Percentiles rank a stretch among this genome's conserved stretches.
phyloP scores from a whole-genome alignment of 2,888 invertebrate genomes.

The Siphlonurus alternatus region DNA sequence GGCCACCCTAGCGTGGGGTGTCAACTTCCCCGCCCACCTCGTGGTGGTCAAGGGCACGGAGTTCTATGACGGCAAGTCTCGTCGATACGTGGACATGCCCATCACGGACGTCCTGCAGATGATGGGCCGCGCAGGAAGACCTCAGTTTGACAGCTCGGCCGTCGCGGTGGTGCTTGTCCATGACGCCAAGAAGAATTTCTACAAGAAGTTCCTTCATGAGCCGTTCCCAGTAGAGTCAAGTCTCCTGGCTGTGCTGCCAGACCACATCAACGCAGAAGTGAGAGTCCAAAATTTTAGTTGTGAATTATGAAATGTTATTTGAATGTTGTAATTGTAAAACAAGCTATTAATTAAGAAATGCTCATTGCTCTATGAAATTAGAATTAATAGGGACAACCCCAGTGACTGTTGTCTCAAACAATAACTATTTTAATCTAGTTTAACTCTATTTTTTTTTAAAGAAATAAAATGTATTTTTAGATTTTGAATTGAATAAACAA shows the following conservation, averaged over 20 bases:
- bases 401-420: no score
- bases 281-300: constrained; percentile 23
- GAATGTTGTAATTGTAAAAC: no score
- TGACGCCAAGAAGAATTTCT: constrained; percentile 95
- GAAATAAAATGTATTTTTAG: no score
- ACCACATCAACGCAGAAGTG: constrained; percentile 92
- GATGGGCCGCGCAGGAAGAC: constrained; percentile 98
- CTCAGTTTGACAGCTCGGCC: constrained; percentile 65
- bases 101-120: constrained; percentile 99
- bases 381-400: no score
- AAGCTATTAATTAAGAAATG: no score
- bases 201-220: constrained; percentile 96
- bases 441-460: no score
- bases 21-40: constrained; percentile 95
- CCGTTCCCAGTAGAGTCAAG: constrained; percentile 99
- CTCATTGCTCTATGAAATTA: no score
- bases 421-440: no score
- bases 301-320: no score
- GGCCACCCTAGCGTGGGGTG: constrained; percentile 97
- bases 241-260: constrained; percentile 73
- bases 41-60: constrained; percentile 99
- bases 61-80: constrained; percentile 92
- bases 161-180: constrained; percentile 54
- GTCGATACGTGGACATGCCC: constrained; percentile 97
- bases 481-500: no score